Percentiles rank a stretch among this genome's conserved stretches.
Evolutionary conservation across 1,140 invertebrate genomes (phyloP).

Genomic region (Mylabris phalerata): DNA sequence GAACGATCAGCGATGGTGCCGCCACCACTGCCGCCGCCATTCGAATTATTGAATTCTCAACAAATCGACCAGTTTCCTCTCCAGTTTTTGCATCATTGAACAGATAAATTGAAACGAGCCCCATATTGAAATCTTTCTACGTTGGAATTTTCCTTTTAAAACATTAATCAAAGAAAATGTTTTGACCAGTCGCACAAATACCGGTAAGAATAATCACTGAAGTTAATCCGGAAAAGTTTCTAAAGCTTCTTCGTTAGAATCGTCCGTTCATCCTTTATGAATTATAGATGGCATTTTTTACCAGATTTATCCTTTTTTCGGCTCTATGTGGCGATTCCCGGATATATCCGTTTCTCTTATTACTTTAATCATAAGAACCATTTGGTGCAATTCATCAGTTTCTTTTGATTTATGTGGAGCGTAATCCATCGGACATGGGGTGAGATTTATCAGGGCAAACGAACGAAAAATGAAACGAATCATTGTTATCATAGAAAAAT

Average conservation of each 20-base stretch:
- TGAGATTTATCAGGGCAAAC: too few species aligned
- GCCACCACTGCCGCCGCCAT: conserved; percentile 4
- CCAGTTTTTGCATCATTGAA: conserved; percentile 7
- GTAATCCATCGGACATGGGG: conserved; percentile 13
- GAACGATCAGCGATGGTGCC: not conserved
- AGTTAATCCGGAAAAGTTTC: conserved; percentile 15
- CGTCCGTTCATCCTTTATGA: conserved; percentile 33
- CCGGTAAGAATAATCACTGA: conserved; percentile 1
- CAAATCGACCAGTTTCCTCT: conserved; percentile 15
- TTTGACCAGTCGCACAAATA: not conserved
- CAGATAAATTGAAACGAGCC: conserved; percentile 11
- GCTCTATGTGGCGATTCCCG: conserved; percentile 15
- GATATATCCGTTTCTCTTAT: conserved; percentile 37
- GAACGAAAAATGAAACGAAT: too few species aligned
- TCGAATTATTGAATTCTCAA: conserved; percentile 19
- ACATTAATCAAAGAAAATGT: too few species aligned
- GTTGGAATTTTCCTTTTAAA: not conserved
- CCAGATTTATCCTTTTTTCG: conserved; percentile 29
- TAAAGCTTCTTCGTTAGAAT: conserved; percentile 10
- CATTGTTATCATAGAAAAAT: too few species aligned
- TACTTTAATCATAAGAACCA: conserved; percentile 41
- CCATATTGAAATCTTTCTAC: conserved; percentile 7
- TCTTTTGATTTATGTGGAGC: conserved; percentile 33
- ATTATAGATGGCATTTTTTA: conserved; percentile 38
- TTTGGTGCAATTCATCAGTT: conserved; percentile 39